These are phyloP conservation scores for Brachirus orientalis DNA, from an alignment of 2,113 vertebrate genomes.

Conservation along the genomic window DNA sequence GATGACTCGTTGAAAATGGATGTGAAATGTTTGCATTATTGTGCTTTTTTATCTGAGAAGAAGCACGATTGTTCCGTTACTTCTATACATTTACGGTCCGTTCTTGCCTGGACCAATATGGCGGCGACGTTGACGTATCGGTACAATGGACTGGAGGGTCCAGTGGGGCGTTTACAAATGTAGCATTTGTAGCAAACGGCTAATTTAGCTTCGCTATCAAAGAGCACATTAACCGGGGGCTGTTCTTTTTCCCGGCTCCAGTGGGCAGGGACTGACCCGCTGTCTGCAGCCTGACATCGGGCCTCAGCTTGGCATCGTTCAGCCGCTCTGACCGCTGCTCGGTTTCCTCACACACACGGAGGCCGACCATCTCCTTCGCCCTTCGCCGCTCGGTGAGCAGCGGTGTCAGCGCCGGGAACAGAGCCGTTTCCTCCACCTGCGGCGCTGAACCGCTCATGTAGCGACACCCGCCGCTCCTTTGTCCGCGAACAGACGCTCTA, in stretches of 20 bases:
- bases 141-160: no score
- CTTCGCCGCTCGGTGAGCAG: slow-evolving; percentile 57
- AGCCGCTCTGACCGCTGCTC: slow-evolving; percentile 24
- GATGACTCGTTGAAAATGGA: no score
- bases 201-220: neutral
- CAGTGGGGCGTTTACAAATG: no score
- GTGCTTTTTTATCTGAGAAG: no score
- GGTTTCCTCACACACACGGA: slow-evolving; percentile 28
- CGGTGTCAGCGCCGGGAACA: slow-evolving; percentile 18
- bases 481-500: no score
- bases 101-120: no score
- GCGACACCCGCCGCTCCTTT: slow-evolving; percentile 22
- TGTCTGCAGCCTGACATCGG: neutral
- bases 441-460: slow-evolving; percentile 31
- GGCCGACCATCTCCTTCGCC: slow-evolving; percentile 46
- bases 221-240: neutral
- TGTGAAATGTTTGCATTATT: no score
- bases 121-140: no score
- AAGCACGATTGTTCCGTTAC: no score
- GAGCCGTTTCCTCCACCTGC: slow-evolving; percentile 33
- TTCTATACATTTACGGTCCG: no score
- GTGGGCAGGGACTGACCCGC: slow-evolving; percentile 22
- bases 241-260: neutral
- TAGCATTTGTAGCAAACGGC: no score
- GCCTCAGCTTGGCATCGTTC: no score